A percentile compares a stretch with the other conserved stretches of the same genome.
Conservation (phyloP, 92 coral and sea anemone species). For the Epizoanthus illoricatus region DNA sequence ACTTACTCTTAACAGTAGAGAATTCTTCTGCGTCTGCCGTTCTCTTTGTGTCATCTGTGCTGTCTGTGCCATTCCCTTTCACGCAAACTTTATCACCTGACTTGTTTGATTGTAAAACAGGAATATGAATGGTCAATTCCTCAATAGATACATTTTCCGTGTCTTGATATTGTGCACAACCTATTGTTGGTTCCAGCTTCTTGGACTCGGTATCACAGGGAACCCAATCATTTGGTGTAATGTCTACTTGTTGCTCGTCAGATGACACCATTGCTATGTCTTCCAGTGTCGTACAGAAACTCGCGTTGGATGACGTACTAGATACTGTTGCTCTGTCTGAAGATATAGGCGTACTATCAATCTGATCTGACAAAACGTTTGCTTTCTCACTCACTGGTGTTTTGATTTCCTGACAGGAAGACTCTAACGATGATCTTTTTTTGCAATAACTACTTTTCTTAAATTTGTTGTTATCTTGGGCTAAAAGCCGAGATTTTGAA, state of each 20-base stretch:
- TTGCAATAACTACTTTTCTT: neutral
- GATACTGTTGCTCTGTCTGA: neutral
- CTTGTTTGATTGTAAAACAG: neutral
- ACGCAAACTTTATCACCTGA: neutral
- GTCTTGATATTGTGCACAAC: neutral
- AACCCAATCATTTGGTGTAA: neutral
- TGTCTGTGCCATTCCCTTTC: neutral
- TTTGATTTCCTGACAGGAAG: conserved; percentile 9
- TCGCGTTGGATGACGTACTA: neutral
- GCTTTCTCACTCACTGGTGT: neutral
- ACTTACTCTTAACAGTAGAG: neutral
- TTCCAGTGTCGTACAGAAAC: neutral
- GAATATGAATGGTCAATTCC: neutral
- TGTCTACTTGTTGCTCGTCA: neutral
- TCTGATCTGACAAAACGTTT: neutral
- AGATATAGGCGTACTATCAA: neutral
- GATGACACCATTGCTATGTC: no score
- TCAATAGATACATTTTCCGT: neutral
- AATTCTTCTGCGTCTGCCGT: neutral
- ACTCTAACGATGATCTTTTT: neutral
- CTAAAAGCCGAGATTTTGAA: conserved; percentile 24
- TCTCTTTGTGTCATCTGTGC: neutral
- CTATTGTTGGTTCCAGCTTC: neutral
- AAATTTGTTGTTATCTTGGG: neutral
- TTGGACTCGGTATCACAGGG: neutral